A percentile compares a stretch with the other conserved stretches of the same genome.
These are phyloP conservation scores for Malaclemys terrapin DNA, from an alignment of 2,113 vertebrate genomes.

Conservation along the genomic window DNA sequence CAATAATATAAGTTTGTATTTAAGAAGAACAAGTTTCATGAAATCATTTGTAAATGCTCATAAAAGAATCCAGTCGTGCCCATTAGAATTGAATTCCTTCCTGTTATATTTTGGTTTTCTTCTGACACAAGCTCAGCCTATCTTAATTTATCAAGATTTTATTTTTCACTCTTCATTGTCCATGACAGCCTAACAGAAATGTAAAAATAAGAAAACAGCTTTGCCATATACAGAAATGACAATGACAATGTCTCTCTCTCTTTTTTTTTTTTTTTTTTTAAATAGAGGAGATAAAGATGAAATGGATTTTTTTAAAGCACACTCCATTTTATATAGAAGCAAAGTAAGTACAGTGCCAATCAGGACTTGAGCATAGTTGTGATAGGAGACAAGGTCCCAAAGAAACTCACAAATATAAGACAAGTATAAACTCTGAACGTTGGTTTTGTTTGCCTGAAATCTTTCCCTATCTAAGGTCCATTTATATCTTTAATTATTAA, in stretches of 20 bases:
- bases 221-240: not conserved
- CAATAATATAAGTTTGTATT: not conserved
- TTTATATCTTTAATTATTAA: not conserved
- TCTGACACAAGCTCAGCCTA: not conserved
- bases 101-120: not conserved
- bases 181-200: not conserved
- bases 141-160: not conserved
- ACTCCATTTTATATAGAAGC: not conserved
- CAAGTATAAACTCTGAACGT: not conserved
- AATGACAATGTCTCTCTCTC: not conserved
- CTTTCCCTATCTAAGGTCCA: not conserved
- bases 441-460: not conserved
- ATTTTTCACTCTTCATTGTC: not conserved
- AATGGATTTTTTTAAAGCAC: not conserved
- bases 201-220: not conserved
- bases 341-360: not conserved
- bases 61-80: not conserved
- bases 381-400: not conserved
- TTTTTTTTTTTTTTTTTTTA: too few species aligned
- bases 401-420: not conserved
- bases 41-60: not conserved
- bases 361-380: not conserved
- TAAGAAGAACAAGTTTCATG: fast-evolving
- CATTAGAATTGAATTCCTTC: not conserved
- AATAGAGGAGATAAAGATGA: not conserved